Base-by-base conservation (phyloP, 2,797 vertebrate genomes). In the Clarias fuscus region DNA sequence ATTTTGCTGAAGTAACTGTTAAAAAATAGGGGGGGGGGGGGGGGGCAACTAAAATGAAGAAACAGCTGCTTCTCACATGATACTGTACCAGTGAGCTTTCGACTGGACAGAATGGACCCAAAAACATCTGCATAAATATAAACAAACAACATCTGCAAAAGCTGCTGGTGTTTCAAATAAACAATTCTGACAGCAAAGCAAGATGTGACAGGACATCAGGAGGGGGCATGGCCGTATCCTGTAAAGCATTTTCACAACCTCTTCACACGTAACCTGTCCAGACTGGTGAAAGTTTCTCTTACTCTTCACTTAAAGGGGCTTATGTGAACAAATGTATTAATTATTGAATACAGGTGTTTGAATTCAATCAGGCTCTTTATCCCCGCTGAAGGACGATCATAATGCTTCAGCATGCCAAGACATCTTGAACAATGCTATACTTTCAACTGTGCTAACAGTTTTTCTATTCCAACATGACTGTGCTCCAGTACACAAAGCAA, bases 251-350 rank as follows among this genome's bases (percentile, higher is more conserved):
- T 43, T 68, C 40, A 73, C 40, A 75, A 27, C 2, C 10, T 53
- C 75, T 17, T 56, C 86, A 87, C 56, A 79, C 68, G 88, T 78
- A 89, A 90, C 89, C 92, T 93, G 93, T 92, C 91, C 86, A 73
- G 89, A 89, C 64, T 93, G 88, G 92, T 91, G 88, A 92, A 92
- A 86, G 92, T 90, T 91, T 92, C 70, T 37, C 20, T 37, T 73
- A 40, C 30, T 79, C 58, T 13, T 40, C 24, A 24, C 18, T 40
- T 40, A 62, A 20, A 40, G 20, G 56, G 56, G 10, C 10, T 64
- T n/a, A 27, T 64, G 7, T 43, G 7, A 7, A 43, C 43, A 43
- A 43, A 43, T 7, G 40, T 10, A 7, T 6, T 48, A 48, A 8
- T 48, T 10, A 43, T 43, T 43, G 7, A 43, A 43, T 43, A 6